These are phyloP conservation scores for Stegophylla sp. DNA, from an alignment of 2,888 invertebrate genomes.

Conservation along the genomic window DNA sequence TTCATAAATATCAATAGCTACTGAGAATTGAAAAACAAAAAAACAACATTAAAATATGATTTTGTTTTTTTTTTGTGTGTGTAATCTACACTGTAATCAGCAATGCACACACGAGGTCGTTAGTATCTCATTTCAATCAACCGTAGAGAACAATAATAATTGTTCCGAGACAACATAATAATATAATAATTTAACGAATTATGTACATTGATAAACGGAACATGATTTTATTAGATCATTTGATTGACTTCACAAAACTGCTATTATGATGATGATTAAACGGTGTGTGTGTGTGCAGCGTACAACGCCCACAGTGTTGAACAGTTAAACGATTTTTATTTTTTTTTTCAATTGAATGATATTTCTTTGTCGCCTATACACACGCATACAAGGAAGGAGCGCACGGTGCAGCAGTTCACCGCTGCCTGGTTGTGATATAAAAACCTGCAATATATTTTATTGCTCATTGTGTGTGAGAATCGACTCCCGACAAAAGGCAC, in stretches of 20 bases:
- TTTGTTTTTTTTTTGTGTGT: too few species aligned
- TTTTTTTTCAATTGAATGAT: constrained; percentile 13
- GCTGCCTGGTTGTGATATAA: background rate
- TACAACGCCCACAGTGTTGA: background rate
- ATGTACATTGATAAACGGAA: too few species aligned
- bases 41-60: too few species aligned
- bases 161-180: too few species aligned
- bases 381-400: background rate
- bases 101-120: too few species aligned
- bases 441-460: background rate
- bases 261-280: background rate
- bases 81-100: too few species aligned
- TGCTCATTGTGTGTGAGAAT: constrained; percentile 1
- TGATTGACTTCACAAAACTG: background rate
- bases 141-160: too few species aligned
- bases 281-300: too few species aligned
- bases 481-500: constrained; percentile 12
- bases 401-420: background rate
- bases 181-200: too few species aligned
- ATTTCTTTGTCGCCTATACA: constrained; percentile 19
- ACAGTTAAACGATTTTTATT: constrained; percentile 1
- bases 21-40: too few species aligned
- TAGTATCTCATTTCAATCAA: too few species aligned
- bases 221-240: background rate
- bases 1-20: too few species aligned